Base-by-base conservation (phyloP, 2,113 vertebrate species). In the Gorilla gorilla region DNA sequence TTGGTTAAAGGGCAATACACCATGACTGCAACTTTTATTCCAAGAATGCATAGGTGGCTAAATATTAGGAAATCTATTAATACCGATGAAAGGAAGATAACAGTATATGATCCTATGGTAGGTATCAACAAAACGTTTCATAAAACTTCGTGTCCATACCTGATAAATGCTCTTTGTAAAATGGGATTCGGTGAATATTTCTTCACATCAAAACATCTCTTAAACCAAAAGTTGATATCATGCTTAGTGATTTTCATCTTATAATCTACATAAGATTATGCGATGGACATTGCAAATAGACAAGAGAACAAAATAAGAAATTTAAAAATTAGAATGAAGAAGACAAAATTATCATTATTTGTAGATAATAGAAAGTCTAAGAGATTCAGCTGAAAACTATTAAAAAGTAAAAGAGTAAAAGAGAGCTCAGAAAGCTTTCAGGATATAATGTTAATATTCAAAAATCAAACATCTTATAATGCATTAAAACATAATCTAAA, bases 261-360 rank as follows among this genome's bases (percentile, higher is more conserved):
- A 76, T 35, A 48, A 45, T 30, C 50, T 38, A 38, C 80, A 66
- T 76, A 88, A 52, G 48, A 68, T 96, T 76, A 78, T 35, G 30
- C n/a, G 70, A 50, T 6, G 55, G n/a, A 52, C 30, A 87, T 45
- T 45, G 23, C 38, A 81, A 66, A 66, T 55, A 88, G 43, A 87
- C 30, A 73, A 86, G 75, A 91, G 72, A 96, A 88, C 45, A 92
- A 73, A 91, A 75, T 86, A 61, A 94, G 32, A 81, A 22, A 9
- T 17, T 88, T 83, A 76, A 91, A 76, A 76, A 61, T 70, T 61
- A 12, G 22, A 92, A 70, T 83, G 32, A 70, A 78, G 40, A 83
- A 94, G 43, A 83, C 8, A 83, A 80, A 82, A 76, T 83, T 59
- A 80, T 55, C 52, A 55, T 79, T 73, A 80, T 75, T 94, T 89